Evolutionary conservation across 2,113 vertebrate genomes (phyloP), one percentile per base, ranked within the genome.

Genomic region (Diphyllodes magnificus): DNA sequence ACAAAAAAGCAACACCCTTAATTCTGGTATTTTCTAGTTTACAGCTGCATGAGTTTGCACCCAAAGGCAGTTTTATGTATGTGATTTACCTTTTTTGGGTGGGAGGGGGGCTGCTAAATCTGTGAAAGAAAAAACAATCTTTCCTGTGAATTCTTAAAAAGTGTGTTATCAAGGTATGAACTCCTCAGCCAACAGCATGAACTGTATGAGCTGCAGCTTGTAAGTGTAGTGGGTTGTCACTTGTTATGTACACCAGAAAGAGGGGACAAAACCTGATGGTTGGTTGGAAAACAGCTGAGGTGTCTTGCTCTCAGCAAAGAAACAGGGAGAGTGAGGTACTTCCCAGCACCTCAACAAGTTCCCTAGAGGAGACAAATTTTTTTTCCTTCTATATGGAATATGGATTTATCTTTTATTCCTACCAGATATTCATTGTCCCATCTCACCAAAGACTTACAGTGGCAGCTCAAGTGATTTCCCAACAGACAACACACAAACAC

Each of bases 101-200:
- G 13, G 9, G 9, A 53, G 4, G 3, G 15, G 4, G 23, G 7
- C 20, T 54, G 7, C 51, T 78, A 85, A 73, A 90, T 37, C 13
- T 31, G 33, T 1, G 4, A 24, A 40, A 47, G 15, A n/a, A 60
- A 70, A 44, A 51, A 37, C 20, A 1, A 3, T 27, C 9, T 60
- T 56, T 59, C 24, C 24, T 37, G 14, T 39, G 22, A 40, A 40
- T 71, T 79, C 66, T 71, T 71, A 44, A 50, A 44, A 76, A 40
- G 6, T 1, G 0, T 28, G 28, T 39, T 35, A 25, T 51, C 10
- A 27, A 47, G 10, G 6, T 51, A 60, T 33, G 42, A 49, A 57
- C n/a, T 70, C 42, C 20, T 42, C 54, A 24, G 45, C 30, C 30
- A 50, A 42, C 9, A 65, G 20, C 27, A 65, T 15, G 12, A 82